Percentiles rank a stretch among this genome's conserved stretches.
Conservation (phyloP, 1,140 invertebrate genomes). For the Hermatobates lingyangjiaoensis region DNA sequence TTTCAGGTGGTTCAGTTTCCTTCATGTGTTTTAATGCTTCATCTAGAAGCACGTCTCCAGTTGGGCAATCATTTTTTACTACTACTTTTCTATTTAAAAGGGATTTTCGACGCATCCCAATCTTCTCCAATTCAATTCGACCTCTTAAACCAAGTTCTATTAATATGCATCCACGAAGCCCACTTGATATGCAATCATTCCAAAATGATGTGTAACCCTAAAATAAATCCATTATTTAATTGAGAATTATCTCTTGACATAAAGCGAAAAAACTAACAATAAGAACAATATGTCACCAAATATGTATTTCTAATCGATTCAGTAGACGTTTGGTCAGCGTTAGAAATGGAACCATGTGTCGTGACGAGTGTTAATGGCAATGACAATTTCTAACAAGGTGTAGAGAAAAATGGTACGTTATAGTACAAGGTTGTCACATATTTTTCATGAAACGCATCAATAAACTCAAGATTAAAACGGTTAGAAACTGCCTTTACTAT, state of each 20-base stretch:
- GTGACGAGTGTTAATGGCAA: too few relatives aligned
- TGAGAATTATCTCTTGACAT: too few relatives aligned
- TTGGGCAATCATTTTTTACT: conserved; percentile 74
- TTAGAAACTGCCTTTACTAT: too few relatives aligned
- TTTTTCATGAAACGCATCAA: too few relatives aligned
- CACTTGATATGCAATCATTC: conserved; percentile 99
- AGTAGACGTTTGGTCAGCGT: too few relatives aligned
- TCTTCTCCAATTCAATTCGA: conserved; percentile 87
- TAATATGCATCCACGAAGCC: conserved; percentile 91
- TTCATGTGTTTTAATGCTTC: conserved; percentile 97
- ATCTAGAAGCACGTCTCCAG: conserved; percentile 93
- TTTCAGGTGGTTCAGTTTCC: conserved; percentile 90
- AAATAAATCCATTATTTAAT: conserved; percentile 16
- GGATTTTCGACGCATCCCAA: conserved; percentile 84
- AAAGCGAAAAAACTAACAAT: neutral
- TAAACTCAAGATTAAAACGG: too few relatives aligned
- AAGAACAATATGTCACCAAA: neutral
- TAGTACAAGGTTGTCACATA: too few relatives aligned
- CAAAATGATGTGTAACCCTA: conserved; percentile 99
- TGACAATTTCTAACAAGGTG: too few relatives aligned
- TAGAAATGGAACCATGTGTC: too few relatives aligned
- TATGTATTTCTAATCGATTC: too few relatives aligned
- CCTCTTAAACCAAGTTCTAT: conserved; percentile 90
- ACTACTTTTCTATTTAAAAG: conserved; percentile 62
- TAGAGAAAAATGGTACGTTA: too few relatives aligned